Evolutionary conservation across 2,888 invertebrate species (phyloP).

Genomic region (Boloria euphrosyne): DNA sequence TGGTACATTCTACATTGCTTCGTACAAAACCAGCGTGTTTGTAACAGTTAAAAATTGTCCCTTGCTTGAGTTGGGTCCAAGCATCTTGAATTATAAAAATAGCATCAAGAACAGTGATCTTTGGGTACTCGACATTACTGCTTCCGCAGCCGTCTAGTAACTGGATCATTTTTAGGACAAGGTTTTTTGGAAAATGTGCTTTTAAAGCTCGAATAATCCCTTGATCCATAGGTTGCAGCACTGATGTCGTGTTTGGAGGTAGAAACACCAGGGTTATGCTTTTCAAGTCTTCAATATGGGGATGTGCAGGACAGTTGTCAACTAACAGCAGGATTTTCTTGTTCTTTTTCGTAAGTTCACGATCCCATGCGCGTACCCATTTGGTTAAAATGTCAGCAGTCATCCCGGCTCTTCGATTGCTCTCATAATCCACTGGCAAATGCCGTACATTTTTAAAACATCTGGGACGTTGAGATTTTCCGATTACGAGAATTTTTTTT

Average conservation of each 20-base stretch:
- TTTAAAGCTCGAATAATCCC: slow-evolving; percentile 41
- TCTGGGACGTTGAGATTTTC: slow-evolving; percentile 31
- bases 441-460: slow-evolving; percentile 38
- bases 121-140: slow-evolving; percentile 25
- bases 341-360: slow-evolving; percentile 29
- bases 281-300: slow-evolving; percentile 31
- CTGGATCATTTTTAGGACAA: slow-evolving; percentile 35
- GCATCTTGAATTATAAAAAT: slow-evolving; percentile 38
- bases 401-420: slow-evolving; percentile 36
- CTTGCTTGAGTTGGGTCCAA: slow-evolving; percentile 23
- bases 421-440: slow-evolving; percentile 35
- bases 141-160: slow-evolving; percentile 31
- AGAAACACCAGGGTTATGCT: slow-evolving; percentile 37
- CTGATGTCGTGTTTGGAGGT: slow-evolving; percentile 39
- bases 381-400: slow-evolving; percentile 31
- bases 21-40: slow-evolving; percentile 40
- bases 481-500: slow-evolving; percentile 30
- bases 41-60: slow-evolving; percentile 26
- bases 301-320: slow-evolving; percentile 31
- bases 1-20: slow-evolving; percentile 24
- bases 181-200: slow-evolving; percentile 39
- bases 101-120: slow-evolving; percentile 37
- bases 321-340: slow-evolving; percentile 34
- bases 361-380: slow-evolving; percentile 34
- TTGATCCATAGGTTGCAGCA: slow-evolving; percentile 41